Conservation (phyloP, 2,797 vertebrate genomes). For the Acanthiza pusilla region DNA sequence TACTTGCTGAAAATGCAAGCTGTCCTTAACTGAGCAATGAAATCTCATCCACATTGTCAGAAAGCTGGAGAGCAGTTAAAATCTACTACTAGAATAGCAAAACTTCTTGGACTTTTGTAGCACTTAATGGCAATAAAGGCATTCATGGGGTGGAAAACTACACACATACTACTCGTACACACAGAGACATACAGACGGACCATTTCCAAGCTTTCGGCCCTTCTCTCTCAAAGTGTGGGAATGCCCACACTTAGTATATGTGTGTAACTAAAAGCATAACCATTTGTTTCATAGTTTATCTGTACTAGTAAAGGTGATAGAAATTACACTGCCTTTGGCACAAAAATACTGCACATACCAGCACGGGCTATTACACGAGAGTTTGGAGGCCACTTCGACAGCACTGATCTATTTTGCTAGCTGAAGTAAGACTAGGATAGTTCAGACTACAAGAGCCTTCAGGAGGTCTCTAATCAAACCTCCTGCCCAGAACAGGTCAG, state of each 20-base stretch:
- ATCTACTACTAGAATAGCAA: background rate
- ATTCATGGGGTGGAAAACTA: background rate
- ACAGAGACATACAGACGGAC: background rate
- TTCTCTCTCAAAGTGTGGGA: background rate
- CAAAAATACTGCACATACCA: background rate
- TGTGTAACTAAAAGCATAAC: background rate
- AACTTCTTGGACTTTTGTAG: background rate
- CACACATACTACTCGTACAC: background rate
- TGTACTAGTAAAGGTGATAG: background rate
- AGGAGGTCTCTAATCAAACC: background rate
- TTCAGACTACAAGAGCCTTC: background rate
- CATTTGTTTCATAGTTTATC: background rate
- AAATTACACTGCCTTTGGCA: background rate
- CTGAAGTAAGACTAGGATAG: background rate
- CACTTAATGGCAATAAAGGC: background rate
- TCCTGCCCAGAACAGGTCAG: background rate
- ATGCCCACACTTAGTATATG: background rate
- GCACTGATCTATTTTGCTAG: background rate
- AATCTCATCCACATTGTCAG: background rate
- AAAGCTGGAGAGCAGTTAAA: background rate
- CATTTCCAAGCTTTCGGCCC: background rate
- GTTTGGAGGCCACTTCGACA: background rate
- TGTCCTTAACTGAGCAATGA: background rate
- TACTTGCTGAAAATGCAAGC: background rate
- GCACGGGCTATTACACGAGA: fast-evolving